These are phyloP conservation scores for Mesorhabditis sp. DNA, from an alignment of 2,888 invertebrate species.

Conservation along the genomic window DNA sequence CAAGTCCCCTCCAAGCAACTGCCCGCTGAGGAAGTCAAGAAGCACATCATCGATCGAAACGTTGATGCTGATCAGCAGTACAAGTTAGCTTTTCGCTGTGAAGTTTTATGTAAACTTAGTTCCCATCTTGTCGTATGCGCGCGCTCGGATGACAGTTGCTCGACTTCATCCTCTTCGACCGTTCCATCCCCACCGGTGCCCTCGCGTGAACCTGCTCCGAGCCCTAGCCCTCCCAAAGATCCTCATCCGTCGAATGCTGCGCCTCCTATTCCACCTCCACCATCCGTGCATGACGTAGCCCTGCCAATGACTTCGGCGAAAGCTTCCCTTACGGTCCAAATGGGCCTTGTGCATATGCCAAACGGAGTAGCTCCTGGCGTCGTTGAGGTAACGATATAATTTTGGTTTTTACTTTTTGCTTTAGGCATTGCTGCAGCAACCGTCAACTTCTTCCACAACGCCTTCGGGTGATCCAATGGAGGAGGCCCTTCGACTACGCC, in stretches of 20 bases:
- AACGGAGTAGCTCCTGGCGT: neutral
- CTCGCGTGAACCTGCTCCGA: neutral
- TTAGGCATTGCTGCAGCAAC: conserved; percentile 12
- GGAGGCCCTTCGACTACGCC: conserved; percentile 31
- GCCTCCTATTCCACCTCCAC: conserved; percentile 2
- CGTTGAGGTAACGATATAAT: neutral
- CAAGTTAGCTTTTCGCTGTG: neutral
- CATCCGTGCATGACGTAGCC: neutral
- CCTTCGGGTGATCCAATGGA: conserved; percentile 20
- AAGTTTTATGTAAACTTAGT: neutral
- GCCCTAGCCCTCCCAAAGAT: conserved; percentile 22
- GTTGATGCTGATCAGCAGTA: conserved; percentile 1
- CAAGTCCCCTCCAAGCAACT: conserved; percentile 15
- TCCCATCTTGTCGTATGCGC: neutral
- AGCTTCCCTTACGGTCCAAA: neutral
- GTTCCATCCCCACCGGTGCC: conserved; percentile 1
- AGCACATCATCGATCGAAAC: neutral
- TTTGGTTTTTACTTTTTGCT: conserved; percentile 10
- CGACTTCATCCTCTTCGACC: neutral
- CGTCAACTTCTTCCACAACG: conserved; percentile 12
- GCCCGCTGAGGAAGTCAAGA: conserved; percentile 3
- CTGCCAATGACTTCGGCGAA: neutral
- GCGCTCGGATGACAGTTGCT: neutral
- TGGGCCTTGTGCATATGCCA: neutral
- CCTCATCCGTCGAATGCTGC: conserved; percentile 24